phyloP scores from a whole-genome alignment of 2,113 vertebrate genomes.

The Rhegmatorhina hoffmannsi region DNA sequence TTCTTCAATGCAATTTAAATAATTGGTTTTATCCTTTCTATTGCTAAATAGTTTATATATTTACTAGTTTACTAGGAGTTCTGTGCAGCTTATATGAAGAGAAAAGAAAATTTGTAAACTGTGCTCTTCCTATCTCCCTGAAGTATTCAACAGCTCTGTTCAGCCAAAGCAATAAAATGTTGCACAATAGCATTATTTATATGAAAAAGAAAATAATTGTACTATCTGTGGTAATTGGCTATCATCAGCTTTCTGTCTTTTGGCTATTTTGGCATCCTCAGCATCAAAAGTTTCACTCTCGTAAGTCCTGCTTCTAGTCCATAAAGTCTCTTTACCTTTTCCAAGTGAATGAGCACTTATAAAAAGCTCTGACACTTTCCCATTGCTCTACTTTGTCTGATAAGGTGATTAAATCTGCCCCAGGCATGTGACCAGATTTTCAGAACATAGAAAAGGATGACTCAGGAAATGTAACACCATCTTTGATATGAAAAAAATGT shows the following conservation, averaged over 20 bases:
- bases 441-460: background rate
- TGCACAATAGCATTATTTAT: background rate
- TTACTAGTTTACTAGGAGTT: conserved; percentile 16
- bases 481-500: background rate
- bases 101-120: conserved; percentile 44
- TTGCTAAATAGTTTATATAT: background rate
- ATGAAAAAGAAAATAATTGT: background rate
- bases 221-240: background rate
- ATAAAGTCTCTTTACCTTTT: conserved; percentile 5
- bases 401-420: background rate
- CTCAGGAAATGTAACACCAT: background rate
- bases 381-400: background rate
- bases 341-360: background rate
- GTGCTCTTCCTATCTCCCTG: conserved; percentile 33
- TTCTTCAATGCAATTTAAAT: conserved; percentile 38
- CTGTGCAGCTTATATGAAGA: conserved; percentile 38
- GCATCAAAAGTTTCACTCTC: background rate
- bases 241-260: background rate
- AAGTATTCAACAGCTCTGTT: conserved; percentile 35
- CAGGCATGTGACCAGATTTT: background rate
- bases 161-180: conserved; percentile 48
- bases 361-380: background rate
- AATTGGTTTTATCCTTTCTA: conserved; percentile 3
- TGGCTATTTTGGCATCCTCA: background rate
- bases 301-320: background rate